Conservation (phyloP, 2,113 vertebrate genomes). For the Phalacrocorax brasilianus region DNA sequence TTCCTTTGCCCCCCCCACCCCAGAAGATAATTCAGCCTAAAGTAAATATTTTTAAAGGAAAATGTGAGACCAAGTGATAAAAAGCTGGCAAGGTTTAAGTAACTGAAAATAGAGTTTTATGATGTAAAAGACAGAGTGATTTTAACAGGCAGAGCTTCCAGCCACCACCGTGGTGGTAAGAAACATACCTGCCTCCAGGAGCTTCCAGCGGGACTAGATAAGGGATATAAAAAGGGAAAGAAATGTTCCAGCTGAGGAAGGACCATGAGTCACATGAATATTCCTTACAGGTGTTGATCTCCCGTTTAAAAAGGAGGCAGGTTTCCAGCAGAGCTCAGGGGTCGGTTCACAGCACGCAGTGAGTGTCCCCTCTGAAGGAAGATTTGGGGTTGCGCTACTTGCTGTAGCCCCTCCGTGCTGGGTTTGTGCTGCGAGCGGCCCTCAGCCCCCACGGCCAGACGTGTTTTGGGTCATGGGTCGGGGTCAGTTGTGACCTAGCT, state of each 20-base stretch:
- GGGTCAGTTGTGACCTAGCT: background rate
- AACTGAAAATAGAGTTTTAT: background rate
- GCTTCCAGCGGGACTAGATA: background rate
- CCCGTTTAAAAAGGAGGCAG: background rate
- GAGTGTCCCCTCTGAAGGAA: background rate
- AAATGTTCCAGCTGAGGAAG: background rate
- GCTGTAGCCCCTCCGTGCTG: background rate
- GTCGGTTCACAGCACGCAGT: background rate
- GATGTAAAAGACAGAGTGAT: background rate
- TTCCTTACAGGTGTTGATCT: background rate
- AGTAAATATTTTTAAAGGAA: background rate
- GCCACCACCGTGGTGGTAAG: background rate
- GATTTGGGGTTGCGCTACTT: background rate
- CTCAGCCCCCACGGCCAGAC: background rate
- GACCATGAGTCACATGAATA: background rate
- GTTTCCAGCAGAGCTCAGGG: background rate
- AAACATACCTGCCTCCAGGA: background rate
- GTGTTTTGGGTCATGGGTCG: rapidly evolving
- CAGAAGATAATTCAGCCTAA: background rate
- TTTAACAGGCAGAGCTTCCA: background rate
- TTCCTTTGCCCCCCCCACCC: background rate
- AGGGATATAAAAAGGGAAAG: background rate
- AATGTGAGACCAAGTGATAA: background rate
- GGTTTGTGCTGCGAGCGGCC: background rate
- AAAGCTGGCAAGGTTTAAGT: background rate